phyloP scores from a whole-genome alignment of 2,113 vertebrate species.

The Strigops habroptila region DNA sequence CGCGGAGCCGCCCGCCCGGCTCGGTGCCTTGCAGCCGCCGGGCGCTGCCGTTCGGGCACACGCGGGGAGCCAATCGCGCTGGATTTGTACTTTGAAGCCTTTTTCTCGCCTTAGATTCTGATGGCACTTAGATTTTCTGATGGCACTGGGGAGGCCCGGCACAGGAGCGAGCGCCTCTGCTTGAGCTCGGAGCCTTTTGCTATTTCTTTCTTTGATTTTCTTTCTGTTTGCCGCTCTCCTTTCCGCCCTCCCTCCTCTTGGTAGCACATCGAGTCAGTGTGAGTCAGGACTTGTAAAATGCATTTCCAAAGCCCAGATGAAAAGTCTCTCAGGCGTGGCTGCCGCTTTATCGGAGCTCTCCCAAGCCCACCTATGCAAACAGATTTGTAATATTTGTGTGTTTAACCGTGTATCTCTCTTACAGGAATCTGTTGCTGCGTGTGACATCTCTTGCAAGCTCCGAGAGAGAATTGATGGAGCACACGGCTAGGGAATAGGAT shows the following conservation, averaged over 20 bases:
- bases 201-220: slow-evolving; percentile 13
- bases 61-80: slow-evolving; percentile 12
- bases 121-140: background rate
- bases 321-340: slow-evolving; percentile 67
- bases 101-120: background rate
- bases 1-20: slow-evolving; percentile 7
- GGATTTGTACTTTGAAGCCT: slow-evolving; percentile 42
- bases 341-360: slow-evolving; percentile 50
- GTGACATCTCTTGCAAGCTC: slow-evolving; percentile 63
- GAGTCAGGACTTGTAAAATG: slow-evolving; percentile 63
- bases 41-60: background rate
- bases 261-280: slow-evolving; percentile 59
- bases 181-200: slow-evolving; percentile 62
- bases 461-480: slow-evolving; percentile 45
- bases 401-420: slow-evolving; percentile 79
- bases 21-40: slow-evolving; percentile 5
- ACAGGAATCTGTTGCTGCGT: slow-evolving; percentile 73
- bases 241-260: slow-evolving; percentile 23
- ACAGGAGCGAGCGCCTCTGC: slow-evolving; percentile 28
- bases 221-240: slow-evolving; percentile 18
- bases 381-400: slow-evolving; percentile 73
- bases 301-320: slow-evolving; percentile 64
- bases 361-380: slow-evolving; percentile 67
- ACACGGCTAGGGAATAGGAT: slow-evolving; percentile 50
- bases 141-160: slow-evolving; percentile 54